Base-by-base conservation (phyloP, 2,113 vertebrate species). In the Dromaius novaehollandiae region DNA sequence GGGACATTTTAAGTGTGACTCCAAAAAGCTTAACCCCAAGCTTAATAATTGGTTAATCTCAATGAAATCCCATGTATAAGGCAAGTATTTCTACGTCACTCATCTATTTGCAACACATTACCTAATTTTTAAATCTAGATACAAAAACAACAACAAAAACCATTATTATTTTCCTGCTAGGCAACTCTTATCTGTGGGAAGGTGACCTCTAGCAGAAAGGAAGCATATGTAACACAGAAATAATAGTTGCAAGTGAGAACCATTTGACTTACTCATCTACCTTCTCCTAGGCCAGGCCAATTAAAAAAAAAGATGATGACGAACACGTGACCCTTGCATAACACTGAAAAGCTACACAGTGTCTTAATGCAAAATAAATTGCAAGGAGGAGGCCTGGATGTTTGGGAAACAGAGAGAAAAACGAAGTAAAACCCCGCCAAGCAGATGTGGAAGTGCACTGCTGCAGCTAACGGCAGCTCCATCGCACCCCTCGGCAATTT, bases 161-260 rank as follows among this genome's bases (percentile, higher is more conserved):
- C 13, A 2, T 5, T 19, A 11, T 2, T 25, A 20, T 32, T 38
- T 66, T 17, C 38, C 26, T 1, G 14, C 25, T 2, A 40, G 32
- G 56, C 3, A 48, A 55, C 1, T 9, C n/a, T 34, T n/a, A 32
- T 58, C 21, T 13, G 80, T 7, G 30, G 82, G 50, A 46, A 82
- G 40, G 21, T 68, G 82, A 83, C 61, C 32, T 77, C 53, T 9
- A 60, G 48, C 16, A 85, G 60, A 73, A 68, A 36, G 53, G n/a
- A 60, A 46, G 9, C 34, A 15, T 2, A 42, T 1, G 4, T 46
- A 53, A 38, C 5, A 42, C 5, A 42, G 53, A 78, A 78, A 4
- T 5, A 24, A 60, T 2, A 11, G 42, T 30, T n/a, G 34, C 9
- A 32, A n/a, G 32, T 3, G 20, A 64, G 50, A 36, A n/a, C 30